Conservation (phyloP, 2,797 vertebrate genomes). For the Enteromius mattozi region DNA sequence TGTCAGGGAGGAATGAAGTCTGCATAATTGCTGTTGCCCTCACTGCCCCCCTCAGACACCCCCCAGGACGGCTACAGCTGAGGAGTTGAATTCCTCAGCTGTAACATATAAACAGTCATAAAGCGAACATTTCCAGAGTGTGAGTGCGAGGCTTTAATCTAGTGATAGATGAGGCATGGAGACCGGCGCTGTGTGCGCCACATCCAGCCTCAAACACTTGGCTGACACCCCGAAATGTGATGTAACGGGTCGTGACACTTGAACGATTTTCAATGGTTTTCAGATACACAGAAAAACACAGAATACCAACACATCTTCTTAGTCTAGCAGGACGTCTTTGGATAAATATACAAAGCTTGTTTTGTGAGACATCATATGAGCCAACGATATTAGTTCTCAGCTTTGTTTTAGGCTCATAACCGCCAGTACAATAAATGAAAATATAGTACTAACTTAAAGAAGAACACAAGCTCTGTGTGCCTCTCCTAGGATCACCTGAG, state of each 20-base stretch:
- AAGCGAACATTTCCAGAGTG: conserved; percentile 26
- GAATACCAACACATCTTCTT: conserved; percentile 38
- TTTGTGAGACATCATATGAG: conserved; percentile 18
- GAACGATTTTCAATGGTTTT: conserved; percentile 15
- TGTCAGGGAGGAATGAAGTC: conserved; percentile 49
- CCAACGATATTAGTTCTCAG: conserved; percentile 25
- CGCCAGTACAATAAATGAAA: background rate
- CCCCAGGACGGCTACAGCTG: conserved; percentile 5
- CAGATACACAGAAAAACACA: conserved; percentile 11
- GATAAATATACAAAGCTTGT: conserved; percentile 33
- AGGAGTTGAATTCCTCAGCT: conserved; percentile 58
- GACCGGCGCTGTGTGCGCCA: conserved; percentile 21
- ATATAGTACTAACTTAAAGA: background rate
- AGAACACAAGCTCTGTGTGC: background rate
- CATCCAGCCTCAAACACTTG: conserved; percentile 38
- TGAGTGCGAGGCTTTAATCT: conserved; percentile 42
- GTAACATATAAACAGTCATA: conserved; percentile 47
- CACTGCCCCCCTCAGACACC: background rate
- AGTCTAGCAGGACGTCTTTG: conserved; percentile 17
- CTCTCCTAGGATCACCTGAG: background rate
- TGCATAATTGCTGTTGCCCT: conserved; percentile 30
- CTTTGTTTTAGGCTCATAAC: conserved; percentile 14
- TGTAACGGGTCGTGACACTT: conserved; percentile 25
- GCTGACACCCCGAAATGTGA: conserved; percentile 26
- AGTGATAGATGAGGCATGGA: conserved; percentile 45